Evolutionary conservation across 1,140 invertebrate species (phyloP).

Genomic region (Leptopilina boulardi): DNA sequence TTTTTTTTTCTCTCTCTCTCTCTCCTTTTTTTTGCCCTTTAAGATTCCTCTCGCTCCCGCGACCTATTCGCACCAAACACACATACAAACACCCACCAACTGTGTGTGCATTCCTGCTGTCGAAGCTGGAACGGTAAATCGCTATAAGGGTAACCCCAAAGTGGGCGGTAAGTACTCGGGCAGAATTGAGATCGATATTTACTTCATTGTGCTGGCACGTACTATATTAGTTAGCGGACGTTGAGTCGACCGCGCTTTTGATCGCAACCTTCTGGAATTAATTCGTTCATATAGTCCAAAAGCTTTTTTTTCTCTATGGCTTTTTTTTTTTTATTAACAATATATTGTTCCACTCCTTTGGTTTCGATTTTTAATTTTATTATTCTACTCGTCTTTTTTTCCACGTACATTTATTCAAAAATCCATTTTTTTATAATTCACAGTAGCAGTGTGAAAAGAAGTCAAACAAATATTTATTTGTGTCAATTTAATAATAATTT

Average conservation of each 20-base stretch:
- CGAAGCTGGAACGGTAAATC: conserved; percentile 18
- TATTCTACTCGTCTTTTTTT: neutral
- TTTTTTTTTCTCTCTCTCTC: too few relatives aligned
- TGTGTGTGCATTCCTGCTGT: conserved; percentile 26
- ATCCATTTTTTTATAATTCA: too few relatives aligned
- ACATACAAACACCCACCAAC: neutral
- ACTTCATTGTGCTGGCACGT: conserved; percentile 6
- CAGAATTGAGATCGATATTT: conserved; percentile 15
- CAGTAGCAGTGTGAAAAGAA: too few relatives aligned
- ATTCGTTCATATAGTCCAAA: conserved; percentile 1
- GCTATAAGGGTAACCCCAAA: neutral
- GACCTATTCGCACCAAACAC: neutral
- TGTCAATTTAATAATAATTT: too few relatives aligned
- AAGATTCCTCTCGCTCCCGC: conserved; percentile 7
- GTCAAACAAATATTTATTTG: too few relatives aligned
- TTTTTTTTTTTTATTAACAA: neutral
- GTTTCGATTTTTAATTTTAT: neutral
- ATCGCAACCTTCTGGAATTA: conserved; percentile 19
- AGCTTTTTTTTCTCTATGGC: neutral
- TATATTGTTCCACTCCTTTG: neutral
- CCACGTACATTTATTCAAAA: neutral
- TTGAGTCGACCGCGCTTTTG: conserved; percentile 6
- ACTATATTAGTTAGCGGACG: conserved; percentile 22
- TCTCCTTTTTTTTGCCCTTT: conserved; percentile 29
- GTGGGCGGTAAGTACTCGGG: conserved; percentile 21